These are phyloP conservation scores for Microtus ochrogaster DNA, from an alignment of 2,113 vertebrate genomes.

Conservation along the genomic window DNA sequence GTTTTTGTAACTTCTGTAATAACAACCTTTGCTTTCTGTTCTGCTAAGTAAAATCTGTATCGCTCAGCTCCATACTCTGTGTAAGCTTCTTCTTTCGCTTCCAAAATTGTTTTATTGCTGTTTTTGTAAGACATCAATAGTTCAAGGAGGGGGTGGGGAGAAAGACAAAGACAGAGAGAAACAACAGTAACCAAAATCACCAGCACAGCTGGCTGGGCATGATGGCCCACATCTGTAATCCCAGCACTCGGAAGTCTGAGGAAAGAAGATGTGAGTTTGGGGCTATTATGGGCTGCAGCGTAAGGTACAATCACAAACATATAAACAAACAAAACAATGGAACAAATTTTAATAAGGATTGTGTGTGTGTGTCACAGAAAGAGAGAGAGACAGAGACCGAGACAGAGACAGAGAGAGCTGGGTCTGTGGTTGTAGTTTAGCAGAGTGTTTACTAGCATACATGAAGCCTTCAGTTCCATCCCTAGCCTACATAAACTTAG, in stretches of 20 bases:
- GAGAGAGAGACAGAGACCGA: too few relatives aligned
- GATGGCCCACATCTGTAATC: too few relatives aligned
- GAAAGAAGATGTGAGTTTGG: not conserved
- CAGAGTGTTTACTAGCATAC: not conserved
- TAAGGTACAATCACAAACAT: not conserved
- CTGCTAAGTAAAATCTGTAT: not conserved
- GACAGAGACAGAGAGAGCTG: too few relatives aligned
- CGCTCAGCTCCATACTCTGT: not conserved
- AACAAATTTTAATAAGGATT: conserved; percentile 1
- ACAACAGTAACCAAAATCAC: not conserved
- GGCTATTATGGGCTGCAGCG: not conserved
- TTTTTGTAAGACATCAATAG: not conserved
- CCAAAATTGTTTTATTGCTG: conserved; percentile 13
- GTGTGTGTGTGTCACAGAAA: too few relatives aligned
- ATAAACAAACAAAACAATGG: not conserved
- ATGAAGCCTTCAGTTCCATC: too few relatives aligned
- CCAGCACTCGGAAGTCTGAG: not conserved
- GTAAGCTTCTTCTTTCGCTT: not conserved
- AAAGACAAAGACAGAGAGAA: not conserved
- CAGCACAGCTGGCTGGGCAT: not conserved
- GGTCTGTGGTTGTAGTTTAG: not conserved
- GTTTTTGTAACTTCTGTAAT: conserved; percentile 61
- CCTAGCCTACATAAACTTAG: too few relatives aligned
- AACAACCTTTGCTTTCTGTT: not conserved
- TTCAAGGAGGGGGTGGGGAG: not conserved